Percentiles rank a stretch among this genome's conserved stretches.
Conservation (phyloP, 2,113 vertebrate species). For the Halcyon senegalensis region DNA sequence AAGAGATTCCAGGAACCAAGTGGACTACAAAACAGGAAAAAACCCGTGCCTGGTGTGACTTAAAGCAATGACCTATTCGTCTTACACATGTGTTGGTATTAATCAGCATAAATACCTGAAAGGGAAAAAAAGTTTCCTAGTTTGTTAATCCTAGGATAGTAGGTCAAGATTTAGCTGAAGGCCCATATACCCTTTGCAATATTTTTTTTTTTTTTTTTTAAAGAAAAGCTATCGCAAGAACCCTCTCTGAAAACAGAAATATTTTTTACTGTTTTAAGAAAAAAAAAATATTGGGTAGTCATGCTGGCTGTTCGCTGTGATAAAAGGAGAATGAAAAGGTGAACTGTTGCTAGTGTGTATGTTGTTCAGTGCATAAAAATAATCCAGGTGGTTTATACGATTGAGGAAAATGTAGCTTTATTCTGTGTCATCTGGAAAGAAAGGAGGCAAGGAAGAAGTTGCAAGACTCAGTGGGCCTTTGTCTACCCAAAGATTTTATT, state of each 20-base stretch:
- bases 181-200: neutral
- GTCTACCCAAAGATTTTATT: neutral
- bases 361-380: neutral
- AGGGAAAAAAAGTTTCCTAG: neutral
- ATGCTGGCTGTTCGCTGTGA: neutral
- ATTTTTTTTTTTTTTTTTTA: neutral
- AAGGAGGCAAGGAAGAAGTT: neutral
- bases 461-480: neutral
- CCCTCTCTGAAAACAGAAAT: neutral
- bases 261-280: neutral
- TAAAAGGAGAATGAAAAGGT: neutral
- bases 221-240: neutral
- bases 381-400: neutral
- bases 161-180: neutral
- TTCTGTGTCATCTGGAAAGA: neutral
- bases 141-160: neutral
- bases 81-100: neutral
- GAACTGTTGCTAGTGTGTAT: neutral
- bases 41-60: neutral
- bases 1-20: neutral
- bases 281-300: neutral
- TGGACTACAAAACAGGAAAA: neutral
- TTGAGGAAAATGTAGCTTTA: neutral
- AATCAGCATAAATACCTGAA: neutral
- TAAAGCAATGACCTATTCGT: neutral